phyloP scores from a whole-genome alignment of 2,888 invertebrate genomes.

The Drosophila kuntzei region DNA sequence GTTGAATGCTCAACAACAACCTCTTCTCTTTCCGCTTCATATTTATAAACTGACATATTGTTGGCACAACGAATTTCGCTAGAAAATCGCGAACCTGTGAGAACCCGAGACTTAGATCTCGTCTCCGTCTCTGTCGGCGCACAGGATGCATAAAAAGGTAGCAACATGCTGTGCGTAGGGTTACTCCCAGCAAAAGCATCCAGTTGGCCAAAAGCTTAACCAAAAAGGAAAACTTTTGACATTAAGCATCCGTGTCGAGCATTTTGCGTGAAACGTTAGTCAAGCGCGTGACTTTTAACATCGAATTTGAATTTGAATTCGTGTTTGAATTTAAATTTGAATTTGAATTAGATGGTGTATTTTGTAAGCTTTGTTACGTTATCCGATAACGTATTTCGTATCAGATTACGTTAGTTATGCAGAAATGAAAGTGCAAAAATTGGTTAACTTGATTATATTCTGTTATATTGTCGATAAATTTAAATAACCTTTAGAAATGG shows the following conservation, averaged over 20 bases:
- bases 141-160: constrained; percentile 76
- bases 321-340: constrained; percentile 2
- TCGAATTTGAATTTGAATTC: constrained; percentile 17
- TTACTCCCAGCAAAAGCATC: constrained; percentile 8
- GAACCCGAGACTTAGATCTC: constrained; percentile 32
- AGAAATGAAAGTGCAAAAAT: not conserved
- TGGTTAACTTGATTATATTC: not conserved
- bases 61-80: constrained; percentile 71
- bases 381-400: not conserved
- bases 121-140: constrained; percentile 43
- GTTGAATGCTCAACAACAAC: constrained; percentile 6
- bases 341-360: constrained; percentile 11
- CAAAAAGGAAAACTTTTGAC: constrained; percentile 35
- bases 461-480: too few relatives aligned
- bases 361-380: not conserved
- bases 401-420: not conserved
- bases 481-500: too few relatives aligned
- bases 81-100: constrained; percentile 61
- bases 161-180: constrained; percentile 69
- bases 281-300: constrained; percentile 57
- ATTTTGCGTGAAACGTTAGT: constrained; percentile 37
- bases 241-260: constrained; percentile 52
- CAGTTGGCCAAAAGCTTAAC: constrained; percentile 7
- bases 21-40: constrained; percentile 3
- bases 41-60: constrained; percentile 72